phyloP scores from a whole-genome alignment of 2,797 vertebrate genomes.

The Peromyscus attwateri region DNA sequence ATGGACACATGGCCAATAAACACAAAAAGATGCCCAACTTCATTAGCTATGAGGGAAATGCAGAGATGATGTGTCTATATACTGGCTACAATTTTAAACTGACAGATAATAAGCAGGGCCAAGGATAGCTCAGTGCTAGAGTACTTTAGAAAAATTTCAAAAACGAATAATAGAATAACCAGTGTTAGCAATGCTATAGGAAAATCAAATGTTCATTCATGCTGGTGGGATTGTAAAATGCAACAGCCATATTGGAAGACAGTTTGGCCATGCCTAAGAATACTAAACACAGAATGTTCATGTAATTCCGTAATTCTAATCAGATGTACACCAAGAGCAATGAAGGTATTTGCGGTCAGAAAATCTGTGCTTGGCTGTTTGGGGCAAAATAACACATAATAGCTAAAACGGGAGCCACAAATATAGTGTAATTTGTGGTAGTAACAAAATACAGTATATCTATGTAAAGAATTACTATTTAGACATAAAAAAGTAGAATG shows the following conservation, averaged over 20 bases:
- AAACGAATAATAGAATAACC: not conserved
- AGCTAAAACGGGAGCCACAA: not conserved
- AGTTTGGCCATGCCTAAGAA: not conserved
- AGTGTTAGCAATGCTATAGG: not conserved
- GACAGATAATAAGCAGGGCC: not conserved
- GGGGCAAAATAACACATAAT: not conserved
- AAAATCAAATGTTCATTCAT: not conserved
- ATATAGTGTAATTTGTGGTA: not conserved
- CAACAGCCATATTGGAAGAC: not conserved
- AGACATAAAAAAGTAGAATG: not conserved
- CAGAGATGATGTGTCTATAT: not conserved
- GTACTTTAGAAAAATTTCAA: not conserved
- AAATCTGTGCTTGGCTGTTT: not conserved
- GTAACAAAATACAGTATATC: not conserved
- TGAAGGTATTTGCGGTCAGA: not conserved
- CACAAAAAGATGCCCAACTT: not conserved
- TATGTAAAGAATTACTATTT: not conserved
- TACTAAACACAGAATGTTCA: not conserved
- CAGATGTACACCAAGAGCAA: not conserved
- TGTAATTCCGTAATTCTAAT: not conserved
- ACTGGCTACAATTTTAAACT: not conserved
- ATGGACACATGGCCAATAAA: not conserved
- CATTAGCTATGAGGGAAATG: not conserved
- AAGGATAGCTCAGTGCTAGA: not conserved
- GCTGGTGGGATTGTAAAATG: not conserved